phyloP scores from a whole-genome alignment of 2,888 invertebrate species.

The Micropterix aruncella region DNA sequence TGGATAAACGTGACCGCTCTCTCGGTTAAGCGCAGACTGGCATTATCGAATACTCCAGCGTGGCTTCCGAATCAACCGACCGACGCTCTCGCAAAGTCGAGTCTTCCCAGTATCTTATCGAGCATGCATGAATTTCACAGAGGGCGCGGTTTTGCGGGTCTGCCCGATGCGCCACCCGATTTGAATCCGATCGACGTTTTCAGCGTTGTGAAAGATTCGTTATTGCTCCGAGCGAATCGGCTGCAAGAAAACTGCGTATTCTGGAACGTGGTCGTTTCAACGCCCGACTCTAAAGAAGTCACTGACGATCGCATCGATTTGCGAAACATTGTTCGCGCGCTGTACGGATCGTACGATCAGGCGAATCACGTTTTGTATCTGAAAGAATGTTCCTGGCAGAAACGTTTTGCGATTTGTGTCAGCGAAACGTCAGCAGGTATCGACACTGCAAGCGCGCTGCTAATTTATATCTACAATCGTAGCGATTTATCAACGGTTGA shows the following conservation, averaged over 20 bases:
- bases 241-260: conserved; percentile 28
- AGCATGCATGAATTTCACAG: conserved; percentile 29
- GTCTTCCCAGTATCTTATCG: conserved; percentile 22
- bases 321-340: conserved; percentile 30
- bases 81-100: conserved; percentile 18
- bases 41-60: conserved; percentile 30
- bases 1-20: conserved; percentile 25
- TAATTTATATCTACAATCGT: conserved; percentile 25
- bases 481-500: conserved; percentile 16
- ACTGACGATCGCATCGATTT: conserved; percentile 28
- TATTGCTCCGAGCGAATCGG: conserved; percentile 33
- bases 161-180: conserved; percentile 20
- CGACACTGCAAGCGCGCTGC: conserved; percentile 28
- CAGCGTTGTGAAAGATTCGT: conserved; percentile 30
- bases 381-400: conserved; percentile 31
- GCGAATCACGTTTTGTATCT: conserved; percentile 26
- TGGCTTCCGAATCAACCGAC: conserved; percentile 32
- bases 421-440: conserved; percentile 22
- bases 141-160: conserved; percentile 28
- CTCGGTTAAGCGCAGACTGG: conserved; percentile 24
- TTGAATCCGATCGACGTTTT: conserved; percentile 27
- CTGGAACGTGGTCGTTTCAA: conserved; percentile 50
- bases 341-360: conserved; percentile 26
- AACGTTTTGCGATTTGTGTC: conserved; percentile 33
- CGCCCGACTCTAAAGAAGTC: conserved; percentile 35